Evolutionary conservation across 2,113 vertebrate species (phyloP).

Genomic region (Calidris pygmaea): DNA sequence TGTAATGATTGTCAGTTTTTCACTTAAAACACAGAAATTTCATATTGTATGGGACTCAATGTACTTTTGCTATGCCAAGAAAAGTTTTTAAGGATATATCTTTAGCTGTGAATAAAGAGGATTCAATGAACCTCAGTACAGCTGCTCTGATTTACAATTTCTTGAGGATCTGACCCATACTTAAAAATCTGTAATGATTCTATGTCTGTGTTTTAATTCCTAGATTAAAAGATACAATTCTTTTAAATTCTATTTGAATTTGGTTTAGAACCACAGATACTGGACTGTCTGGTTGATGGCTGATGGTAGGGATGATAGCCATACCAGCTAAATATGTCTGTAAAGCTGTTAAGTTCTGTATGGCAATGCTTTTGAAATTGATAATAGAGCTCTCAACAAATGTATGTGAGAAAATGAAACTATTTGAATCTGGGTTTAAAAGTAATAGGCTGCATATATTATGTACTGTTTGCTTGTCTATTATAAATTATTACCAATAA

Average conservation of each 20-base stretch:
- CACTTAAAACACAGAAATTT: neutral
- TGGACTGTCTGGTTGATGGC: neutral
- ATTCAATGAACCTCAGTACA: neutral
- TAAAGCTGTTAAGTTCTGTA: neutral
- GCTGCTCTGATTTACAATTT: neutral
- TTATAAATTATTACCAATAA: constrained; percentile 62
- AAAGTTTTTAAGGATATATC: neutral
- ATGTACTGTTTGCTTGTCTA: constrained; percentile 14
- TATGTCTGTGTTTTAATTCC: neutral
- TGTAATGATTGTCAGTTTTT: neutral
- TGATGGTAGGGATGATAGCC: neutral
- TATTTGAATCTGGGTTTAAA: constrained; percentile 1
- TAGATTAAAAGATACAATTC: neutral
- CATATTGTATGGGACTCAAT: neutral
- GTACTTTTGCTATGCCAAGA: neutral
- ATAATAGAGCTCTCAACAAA: neutral
- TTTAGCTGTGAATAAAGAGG: constrained; percentile 6
- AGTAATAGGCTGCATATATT: neutral
- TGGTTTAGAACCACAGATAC: neutral
- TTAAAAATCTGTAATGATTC: neutral
- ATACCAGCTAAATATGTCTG: neutral
- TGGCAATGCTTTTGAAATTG: constrained; percentile 9
- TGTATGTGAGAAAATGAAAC: constrained; percentile 43
- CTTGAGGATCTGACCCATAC: neutral
- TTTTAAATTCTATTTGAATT: neutral